phyloP scores from a whole-genome alignment of 2,888 invertebrate species.

The Podotricha telesiphe region DNA sequence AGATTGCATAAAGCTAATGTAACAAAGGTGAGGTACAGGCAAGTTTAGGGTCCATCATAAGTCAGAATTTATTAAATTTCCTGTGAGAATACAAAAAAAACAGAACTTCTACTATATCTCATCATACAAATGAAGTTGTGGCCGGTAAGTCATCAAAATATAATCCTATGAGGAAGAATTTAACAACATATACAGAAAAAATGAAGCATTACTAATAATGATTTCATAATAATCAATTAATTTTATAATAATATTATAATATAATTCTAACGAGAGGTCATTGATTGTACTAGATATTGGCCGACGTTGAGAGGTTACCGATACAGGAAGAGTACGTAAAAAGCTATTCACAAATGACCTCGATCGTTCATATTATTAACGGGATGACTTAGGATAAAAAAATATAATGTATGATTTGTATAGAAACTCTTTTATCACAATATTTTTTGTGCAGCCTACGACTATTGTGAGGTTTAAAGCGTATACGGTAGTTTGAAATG shows the following conservation, averaged over 20 bases:
- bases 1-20: too few relatives aligned
- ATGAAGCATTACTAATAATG: conserved; percentile 44
- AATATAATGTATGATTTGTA: conserved; percentile 35
- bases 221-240: conserved; percentile 59
- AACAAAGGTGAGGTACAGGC: too few relatives aligned
- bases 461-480: not conserved
- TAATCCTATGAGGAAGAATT: conserved; percentile 8
- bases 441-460: conserved; percentile 5
- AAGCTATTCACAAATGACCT: conserved; percentile 56
- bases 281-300: conserved; percentile 60
- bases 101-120: too few relatives aligned
- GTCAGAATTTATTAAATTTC: too few relatives aligned
- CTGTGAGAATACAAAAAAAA: too few relatives aligned
- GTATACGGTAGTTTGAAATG: not conserved
- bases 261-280: conserved; percentile 62
- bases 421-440: conserved; percentile 29
- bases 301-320: conserved; percentile 54
- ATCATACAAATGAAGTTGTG: too few relatives aligned
- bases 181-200: not conserved
- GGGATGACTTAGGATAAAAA: conserved; percentile 36
- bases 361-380: conserved; percentile 36
- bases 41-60: too few relatives aligned
- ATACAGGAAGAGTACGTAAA: conserved; percentile 52
- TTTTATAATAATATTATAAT: conserved; percentile 56
- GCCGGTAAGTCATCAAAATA: not conserved